Evolutionary conservation across 2,797 vertebrate species (phyloP).

Genomic region (Chaetophractus vellerosus): DNA sequence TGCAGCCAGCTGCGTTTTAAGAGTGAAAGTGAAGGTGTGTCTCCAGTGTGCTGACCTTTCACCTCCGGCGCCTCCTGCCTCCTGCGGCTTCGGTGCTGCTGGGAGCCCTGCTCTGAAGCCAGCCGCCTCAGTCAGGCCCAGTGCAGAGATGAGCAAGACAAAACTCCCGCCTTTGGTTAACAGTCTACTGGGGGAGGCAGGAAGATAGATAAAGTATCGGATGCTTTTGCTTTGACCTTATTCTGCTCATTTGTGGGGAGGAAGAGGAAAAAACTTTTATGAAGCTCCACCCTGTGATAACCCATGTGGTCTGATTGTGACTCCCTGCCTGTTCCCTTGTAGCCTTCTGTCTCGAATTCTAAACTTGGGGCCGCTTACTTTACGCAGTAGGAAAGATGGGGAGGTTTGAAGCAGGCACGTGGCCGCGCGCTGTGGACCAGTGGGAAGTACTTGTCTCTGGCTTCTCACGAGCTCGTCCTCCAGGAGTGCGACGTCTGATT

Average conservation of each 20-base stretch:
- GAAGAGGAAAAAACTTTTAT: neutral
- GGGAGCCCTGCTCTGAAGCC: neutral
- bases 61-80: neutral
- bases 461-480: neutral
- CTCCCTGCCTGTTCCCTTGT: neutral
- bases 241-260: constrained; percentile 28
- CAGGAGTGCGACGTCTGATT: neutral
- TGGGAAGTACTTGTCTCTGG: neutral
- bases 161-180: neutral
- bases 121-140: neutral
- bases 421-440: neutral
- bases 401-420: neutral
- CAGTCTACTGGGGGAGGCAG: neutral
- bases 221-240: constrained; percentile 28
- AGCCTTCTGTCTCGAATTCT: neutral
- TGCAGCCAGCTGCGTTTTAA: neutral
- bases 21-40: neutral
- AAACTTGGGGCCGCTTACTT: neutral
- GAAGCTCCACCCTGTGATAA: neutral
- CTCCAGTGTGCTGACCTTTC: neutral
- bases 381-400: constrained; percentile 6
- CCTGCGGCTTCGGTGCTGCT: accelerated
- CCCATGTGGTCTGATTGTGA: neutral
- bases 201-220: constrained; percentile 45
- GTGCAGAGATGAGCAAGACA: neutral